Evolutionary conservation across 2,797 vertebrate species (phyloP).

Genomic region (Podarcis siculus): DNA sequence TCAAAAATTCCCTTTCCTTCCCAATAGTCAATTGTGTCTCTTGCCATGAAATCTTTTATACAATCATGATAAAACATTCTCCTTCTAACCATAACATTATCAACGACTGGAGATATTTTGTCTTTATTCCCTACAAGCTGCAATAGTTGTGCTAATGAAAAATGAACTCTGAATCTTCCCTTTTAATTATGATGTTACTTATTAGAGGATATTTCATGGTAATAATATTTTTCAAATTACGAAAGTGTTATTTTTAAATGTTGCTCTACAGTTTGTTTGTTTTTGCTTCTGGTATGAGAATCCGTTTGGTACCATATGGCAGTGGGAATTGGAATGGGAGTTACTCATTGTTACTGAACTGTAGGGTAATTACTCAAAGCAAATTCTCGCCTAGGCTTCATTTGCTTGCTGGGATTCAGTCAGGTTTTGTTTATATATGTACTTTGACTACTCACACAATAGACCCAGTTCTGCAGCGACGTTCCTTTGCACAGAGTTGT

Average conservation of each 20-base stretch:
- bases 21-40: neutral
- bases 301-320: slow-evolving; percentile 61
- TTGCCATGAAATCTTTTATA: neutral
- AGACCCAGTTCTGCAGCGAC: neutral
- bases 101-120: neutral
- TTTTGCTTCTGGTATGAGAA: slow-evolving; percentile 22
- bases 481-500: too few species aligned
- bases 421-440: neutral
- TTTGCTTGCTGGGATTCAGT: neutral
- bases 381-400: neutral
- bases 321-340: slow-evolving; percentile 56
- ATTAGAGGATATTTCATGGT: neutral
- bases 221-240: slow-evolving; percentile 45
- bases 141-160: neutral
- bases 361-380: slow-evolving; percentile 54
- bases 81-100: neutral
- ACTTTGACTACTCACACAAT: neutral
- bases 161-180: neutral
- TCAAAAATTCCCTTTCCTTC: too few species aligned
- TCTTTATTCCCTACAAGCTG: neutral
- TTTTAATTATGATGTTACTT: neutral
- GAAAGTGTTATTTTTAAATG: slow-evolving; percentile 45
- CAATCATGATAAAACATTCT: neutral
- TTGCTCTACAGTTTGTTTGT: slow-evolving; percentile 25
- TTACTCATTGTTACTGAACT: slow-evolving; percentile 55